Conservation (phyloP, 2,888 invertebrate species). For the Phaedon cochleariae region DNA sequence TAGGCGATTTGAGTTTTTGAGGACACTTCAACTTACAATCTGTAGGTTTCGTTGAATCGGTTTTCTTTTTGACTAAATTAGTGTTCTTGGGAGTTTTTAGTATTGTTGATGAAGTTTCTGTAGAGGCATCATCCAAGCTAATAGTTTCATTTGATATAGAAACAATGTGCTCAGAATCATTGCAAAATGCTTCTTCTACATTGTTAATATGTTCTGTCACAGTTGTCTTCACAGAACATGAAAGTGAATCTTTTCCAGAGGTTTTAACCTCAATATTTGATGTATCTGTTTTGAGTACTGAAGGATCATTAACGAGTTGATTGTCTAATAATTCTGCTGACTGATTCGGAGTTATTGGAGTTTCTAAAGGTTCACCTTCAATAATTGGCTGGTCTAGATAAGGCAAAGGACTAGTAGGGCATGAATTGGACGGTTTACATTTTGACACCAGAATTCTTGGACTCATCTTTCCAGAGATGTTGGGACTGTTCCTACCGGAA, state of each 20-base stretch:
- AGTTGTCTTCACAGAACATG: background rate
- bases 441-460: slow-evolving; percentile 65
- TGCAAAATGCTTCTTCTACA: slow-evolving; percentile 17
- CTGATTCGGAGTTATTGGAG: background rate
- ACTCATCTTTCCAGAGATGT: slow-evolving; percentile 69
- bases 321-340: background rate
- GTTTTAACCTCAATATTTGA: background rate
- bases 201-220: slow-evolving; percentile 14
- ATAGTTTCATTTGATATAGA: background rate
- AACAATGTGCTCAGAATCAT: background rate
- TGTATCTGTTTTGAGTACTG: no score
- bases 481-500: slow-evolving; percentile 69
- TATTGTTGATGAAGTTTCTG: background rate
- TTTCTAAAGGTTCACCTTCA: slow-evolving; percentile 52
- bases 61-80: slow-evolving; percentile 17
- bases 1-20: slow-evolving; percentile 16
- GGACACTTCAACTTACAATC: slow-evolving; percentile 15
- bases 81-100: background rate
- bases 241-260: background rate
- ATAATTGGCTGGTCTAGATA: slow-evolving; percentile 59
- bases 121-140: background rate
- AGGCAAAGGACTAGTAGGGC: slow-evolving; percentile 62
- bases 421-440: slow-evolving; percentile 46
- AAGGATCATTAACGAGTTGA: slow-evolving; percentile 6
- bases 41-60: slow-evolving; percentile 12